These are phyloP conservation scores for Mimumesa dahlbomi DNA, from an alignment of 2,888 invertebrate genomes.

Conservation along the genomic window DNA sequence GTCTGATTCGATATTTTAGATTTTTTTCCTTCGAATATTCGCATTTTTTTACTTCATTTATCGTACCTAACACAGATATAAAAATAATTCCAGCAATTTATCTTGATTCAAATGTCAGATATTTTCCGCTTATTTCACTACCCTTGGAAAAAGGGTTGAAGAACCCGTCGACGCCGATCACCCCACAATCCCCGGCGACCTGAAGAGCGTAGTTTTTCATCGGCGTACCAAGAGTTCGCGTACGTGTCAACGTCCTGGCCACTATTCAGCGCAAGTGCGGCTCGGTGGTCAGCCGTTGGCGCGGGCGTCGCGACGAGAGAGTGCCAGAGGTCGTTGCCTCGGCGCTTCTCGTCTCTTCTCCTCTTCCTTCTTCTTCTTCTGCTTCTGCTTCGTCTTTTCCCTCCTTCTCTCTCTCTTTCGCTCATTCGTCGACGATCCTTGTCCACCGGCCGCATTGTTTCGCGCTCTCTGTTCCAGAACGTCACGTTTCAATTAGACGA, in stretches of 20 bases:
- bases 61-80: too few species aligned
- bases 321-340: conserved; percentile 75
- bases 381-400: neutral
- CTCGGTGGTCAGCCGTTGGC: conserved; percentile 60
- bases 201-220: conserved; percentile 28
- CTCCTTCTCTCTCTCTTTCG: neutral
- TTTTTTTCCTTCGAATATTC: too few species aligned
- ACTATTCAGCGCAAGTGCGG: conserved; percentile 77
- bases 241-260: conserved; percentile 77
- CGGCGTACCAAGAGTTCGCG: conserved; percentile 20
- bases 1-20: too few species aligned
- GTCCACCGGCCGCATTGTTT: too few species aligned
- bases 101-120: too few species aligned
- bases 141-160: conserved; percentile 40
- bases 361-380: conserved; percentile 11
- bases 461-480: neutral
- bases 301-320: conserved; percentile 68
- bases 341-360: conserved; percentile 52
- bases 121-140: too few species aligned
- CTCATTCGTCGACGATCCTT: neutral
- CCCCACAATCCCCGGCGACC: conserved; percentile 36
- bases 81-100: too few species aligned
- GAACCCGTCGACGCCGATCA: conserved; percentile 38
- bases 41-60: too few species aligned
- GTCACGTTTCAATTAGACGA: neutral